These are phyloP conservation scores for Ciconia boyciana DNA, from an alignment of 2,113 vertebrate genomes.

Conservation along the genomic window DNA sequence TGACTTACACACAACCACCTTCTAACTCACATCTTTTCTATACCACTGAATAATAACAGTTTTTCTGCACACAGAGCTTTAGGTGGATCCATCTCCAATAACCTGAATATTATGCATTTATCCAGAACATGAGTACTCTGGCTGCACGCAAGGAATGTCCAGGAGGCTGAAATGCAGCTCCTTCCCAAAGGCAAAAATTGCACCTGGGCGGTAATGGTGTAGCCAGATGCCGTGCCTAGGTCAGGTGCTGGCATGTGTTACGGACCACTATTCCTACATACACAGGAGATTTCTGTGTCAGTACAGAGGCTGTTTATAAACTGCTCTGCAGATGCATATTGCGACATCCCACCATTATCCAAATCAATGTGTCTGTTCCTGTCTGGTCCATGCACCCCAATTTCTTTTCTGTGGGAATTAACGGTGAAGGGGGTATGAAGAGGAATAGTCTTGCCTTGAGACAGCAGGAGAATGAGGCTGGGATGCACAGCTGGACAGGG, in stretches of 20 bases:
- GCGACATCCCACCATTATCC: background rate
- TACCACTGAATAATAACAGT: background rate
- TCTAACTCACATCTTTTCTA: background rate
- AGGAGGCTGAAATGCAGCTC: background rate
- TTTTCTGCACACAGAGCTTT: background rate
- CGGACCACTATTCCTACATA: accelerated
- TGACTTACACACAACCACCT: background rate
- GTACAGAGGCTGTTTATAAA: background rate
- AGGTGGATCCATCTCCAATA: background rate
- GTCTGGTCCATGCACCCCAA: background rate
- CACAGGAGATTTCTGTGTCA: background rate
- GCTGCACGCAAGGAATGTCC: background rate
- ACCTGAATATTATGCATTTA: background rate
- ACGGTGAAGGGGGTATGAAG: accelerated
- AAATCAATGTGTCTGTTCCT: background rate
- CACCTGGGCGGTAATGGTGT: background rate
- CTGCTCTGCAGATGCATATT: background rate
- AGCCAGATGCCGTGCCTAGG: background rate
- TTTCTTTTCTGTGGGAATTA: background rate
- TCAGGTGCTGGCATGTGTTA: background rate
- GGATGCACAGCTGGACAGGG: background rate
- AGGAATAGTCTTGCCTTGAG: background rate
- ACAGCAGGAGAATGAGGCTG: background rate
- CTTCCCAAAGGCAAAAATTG: background rate
- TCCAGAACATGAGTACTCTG: background rate